Conservation (phyloP, 1,140 invertebrate species). For the Philotrypesis tridentata region DNA sequence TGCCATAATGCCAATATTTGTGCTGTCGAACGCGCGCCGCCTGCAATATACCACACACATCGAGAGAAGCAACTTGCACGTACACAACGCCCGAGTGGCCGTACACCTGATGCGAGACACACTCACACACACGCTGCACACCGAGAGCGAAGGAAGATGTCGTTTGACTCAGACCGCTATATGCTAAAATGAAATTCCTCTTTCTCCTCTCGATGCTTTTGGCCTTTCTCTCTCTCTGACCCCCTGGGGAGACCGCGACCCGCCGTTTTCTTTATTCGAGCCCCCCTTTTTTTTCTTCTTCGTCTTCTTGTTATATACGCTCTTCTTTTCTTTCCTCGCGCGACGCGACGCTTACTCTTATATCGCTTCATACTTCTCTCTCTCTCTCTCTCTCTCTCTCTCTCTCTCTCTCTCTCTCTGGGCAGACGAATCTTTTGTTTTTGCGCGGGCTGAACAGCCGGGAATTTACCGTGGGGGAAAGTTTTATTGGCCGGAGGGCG, state of each 20-base stretch:
- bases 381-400: no score
- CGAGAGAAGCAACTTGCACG: no score
- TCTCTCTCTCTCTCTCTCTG: no score
- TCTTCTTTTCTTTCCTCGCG: no score
- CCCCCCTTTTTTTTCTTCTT: no score
- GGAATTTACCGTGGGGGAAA: neutral
- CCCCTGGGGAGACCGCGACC: neutral
- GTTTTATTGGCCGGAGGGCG: neutral
- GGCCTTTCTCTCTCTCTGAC: neutral
- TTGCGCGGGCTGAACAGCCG: neutral
- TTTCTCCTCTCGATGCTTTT: neutral
- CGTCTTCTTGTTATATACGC: no score
- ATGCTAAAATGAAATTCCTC: neutral
- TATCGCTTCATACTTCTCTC: no score
- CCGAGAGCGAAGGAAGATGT: neutral
- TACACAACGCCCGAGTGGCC: no score
- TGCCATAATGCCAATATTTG: conserved; percentile 30
- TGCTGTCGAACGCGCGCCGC: neutral
- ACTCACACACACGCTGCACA: no score
- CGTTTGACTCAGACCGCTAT: neutral
- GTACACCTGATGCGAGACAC: neutral
- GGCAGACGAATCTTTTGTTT: neutral
- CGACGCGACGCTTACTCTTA: no score
- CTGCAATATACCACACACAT: neutral
- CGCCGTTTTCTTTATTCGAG: no score